Conservation (phyloP, 2,888 invertebrate genomes). For the Endotricha flammealis region DNA sequence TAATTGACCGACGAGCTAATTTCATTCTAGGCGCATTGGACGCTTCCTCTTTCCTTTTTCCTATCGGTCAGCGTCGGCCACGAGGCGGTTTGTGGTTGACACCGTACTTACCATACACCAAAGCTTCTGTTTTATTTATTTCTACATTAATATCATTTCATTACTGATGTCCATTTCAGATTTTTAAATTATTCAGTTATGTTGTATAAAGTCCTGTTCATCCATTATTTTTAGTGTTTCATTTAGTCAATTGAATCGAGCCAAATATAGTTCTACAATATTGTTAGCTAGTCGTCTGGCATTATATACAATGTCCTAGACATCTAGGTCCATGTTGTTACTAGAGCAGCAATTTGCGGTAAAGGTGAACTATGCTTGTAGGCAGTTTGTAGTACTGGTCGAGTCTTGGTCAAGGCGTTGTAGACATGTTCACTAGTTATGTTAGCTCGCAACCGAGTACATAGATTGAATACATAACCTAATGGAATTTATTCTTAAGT, state of each 20-base stretch:
- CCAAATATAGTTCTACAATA: not conserved
- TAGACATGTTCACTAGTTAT: conserved; percentile 1
- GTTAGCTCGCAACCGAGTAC: conserved; percentile 1
- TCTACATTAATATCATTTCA: too few relatives aligned
- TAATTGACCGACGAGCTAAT: conserved; percentile 76
- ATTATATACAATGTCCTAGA: not conserved
- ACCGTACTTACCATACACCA: conserved; percentile 17
- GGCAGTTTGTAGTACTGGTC: conserved; percentile 8
- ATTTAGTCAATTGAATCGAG: too few relatives aligned
- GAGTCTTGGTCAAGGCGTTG: conserved; percentile 2
- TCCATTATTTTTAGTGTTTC: too few relatives aligned
- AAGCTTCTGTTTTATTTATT: not conserved
- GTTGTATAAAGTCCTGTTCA: too few relatives aligned
- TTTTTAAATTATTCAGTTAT: too few relatives aligned
- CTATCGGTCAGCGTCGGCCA: conserved; percentile 71
- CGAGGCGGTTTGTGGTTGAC: conserved; percentile 43
- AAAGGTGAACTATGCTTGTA: conserved; percentile 3
- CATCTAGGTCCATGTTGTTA: not conserved
- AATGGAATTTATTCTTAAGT: too few relatives aligned
- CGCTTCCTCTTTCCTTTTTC: conserved; percentile 78
- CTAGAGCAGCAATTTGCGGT: conserved; percentile 1
- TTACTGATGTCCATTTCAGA: too few relatives aligned
- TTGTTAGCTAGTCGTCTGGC: not conserved
- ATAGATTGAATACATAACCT: too few relatives aligned
- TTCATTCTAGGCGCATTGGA: conserved; percentile 72